These are phyloP conservation scores for Brassicogethes aeneus DNA, from an alignment of 2,888 invertebrate genomes.

Conservation along the genomic window DNA sequence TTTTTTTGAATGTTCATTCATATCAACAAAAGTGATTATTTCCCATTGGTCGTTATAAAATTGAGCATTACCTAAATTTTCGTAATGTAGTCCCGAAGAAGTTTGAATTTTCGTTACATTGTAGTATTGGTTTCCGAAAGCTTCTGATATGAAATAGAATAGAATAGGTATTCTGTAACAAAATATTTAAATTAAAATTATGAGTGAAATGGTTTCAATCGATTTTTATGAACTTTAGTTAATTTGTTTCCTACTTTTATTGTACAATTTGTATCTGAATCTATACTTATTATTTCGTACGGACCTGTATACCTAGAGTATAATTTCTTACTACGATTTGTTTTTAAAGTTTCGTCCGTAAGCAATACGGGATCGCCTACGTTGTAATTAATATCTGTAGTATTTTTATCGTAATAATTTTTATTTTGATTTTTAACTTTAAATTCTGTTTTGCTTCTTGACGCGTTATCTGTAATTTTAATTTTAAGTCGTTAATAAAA, in stretches of 20 bases:
- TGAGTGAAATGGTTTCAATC: neutral
- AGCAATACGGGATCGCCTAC: neutral
- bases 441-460: no score
- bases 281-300: neutral
- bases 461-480: no score
- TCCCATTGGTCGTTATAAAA: slow-evolving; percentile 5
- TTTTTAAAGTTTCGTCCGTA: neutral
- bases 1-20: slow-evolving; percentile 7
- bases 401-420: neutral
- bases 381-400: neutral
- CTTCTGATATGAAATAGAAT: no score
- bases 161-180: no score
- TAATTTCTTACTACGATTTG: neutral
- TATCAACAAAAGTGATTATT: slow-evolving; percentile 6
- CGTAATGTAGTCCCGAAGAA: slow-evolving; percentile 3
- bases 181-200: no score
- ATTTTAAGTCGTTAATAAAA: slow-evolving; percentile 7
- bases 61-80: slow-evolving; percentile 6
- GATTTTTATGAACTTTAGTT: neutral
- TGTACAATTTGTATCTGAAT: no score
- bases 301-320: neutral
- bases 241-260: no score
- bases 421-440: neutral
- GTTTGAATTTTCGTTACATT: neutral
- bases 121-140: neutral